Base-by-base conservation (phyloP, 2,888 invertebrate species). In the Parnassius apollo region DNA sequence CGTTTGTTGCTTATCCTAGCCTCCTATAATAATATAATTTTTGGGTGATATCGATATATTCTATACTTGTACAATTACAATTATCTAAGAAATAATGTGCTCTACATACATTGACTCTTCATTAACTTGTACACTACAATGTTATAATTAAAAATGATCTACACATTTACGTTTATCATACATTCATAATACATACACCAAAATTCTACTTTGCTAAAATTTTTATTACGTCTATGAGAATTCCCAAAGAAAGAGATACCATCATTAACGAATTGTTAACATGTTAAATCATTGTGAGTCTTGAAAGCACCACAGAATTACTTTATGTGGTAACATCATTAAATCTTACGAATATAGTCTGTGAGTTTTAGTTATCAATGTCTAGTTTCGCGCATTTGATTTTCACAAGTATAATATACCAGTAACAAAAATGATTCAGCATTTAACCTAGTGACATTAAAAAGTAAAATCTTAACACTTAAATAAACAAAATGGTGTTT, bases 381-480 rank as follows among this genome's bases (percentile, higher is more conserved):
- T 11, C 61, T 61, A 46, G 52, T 48, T 42, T 61, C 56, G 56
- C 45, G 54, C 50, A 50, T 2, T n/a, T 10, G 44, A 35, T 18
- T 12, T 62, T 50, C 35, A 25, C 7, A 12, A 12, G 11, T 13
- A 25, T 56, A 51, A 59, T 56, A 46, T 59, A 54, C 58, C 62
- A 54, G 50, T 58, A 50, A 51, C 63, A 61, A 51, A 45, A 59
- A 58, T 69, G 69, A 69, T 22, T 69, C 67, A 57, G 65, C 69
- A 42, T 56, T 50, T 45, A 54, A 35, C 42, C 42, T 50, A 42
- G 46, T 54, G 51, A 50, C 62, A 64, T 66, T 66, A 56, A 69
- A 66, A 67, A 67, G 69, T 66, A 62, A 65, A 65, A 65, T 49
- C 59, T 57, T 55, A 35, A 59, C 55, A 35, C 49, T 13, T 49